Conservation (phyloP, 2,888 invertebrate species). For the Folsomia manolachei region DNA sequence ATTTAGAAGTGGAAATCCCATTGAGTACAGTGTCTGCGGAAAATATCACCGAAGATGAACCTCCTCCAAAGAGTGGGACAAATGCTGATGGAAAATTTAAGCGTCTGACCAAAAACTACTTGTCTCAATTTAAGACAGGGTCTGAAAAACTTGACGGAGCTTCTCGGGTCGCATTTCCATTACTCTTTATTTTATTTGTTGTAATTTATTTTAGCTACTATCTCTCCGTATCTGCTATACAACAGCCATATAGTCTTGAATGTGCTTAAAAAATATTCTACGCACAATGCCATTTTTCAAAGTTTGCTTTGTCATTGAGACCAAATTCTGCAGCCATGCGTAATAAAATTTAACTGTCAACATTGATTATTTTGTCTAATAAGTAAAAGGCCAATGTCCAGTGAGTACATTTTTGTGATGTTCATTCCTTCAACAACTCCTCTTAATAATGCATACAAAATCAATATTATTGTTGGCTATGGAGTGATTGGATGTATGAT, state of each 20-base stretch:
- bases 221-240: no score
- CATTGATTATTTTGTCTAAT: no score
- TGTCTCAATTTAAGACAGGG: slow-evolving; percentile 17
- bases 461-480: background rate
- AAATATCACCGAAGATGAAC: slow-evolving; percentile 6
- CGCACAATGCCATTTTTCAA: no score
- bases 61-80: slow-evolving; percentile 8
- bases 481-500: background rate
- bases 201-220: slow-evolving; percentile 39
- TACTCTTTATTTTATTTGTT: slow-evolving; percentile 29
- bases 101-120: slow-evolving; percentile 18
- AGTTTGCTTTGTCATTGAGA: no score
- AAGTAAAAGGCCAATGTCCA: no score
- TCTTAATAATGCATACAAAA: background rate
- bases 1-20: slow-evolving; percentile 26
- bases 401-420: no score
- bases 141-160: slow-evolving; percentile 37
- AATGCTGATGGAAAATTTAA: background rate
- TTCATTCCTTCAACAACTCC: no score
- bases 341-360: no score
- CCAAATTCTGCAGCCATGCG: no score
- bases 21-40: slow-evolving; percentile 14
- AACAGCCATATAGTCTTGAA: no score
- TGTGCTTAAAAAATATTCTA: no score
- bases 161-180: slow-evolving; percentile 33